Evolutionary conservation across 2,888 invertebrate species (phyloP), one percentile per base, ranked within the genome.

Genomic region (Drosophila niveifrons): DNA sequence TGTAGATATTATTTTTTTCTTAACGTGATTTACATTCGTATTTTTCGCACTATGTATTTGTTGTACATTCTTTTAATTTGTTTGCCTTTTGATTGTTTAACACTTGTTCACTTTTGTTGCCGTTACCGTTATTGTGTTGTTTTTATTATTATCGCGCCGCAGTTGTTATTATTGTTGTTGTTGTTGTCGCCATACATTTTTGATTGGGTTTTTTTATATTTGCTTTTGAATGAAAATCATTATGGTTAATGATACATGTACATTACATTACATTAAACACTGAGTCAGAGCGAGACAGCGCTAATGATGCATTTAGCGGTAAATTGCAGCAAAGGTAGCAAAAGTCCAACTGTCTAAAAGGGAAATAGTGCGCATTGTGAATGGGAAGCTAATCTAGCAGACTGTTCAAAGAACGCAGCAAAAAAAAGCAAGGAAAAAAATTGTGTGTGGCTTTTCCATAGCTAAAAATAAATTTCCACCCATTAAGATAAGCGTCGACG

Each of bases 41-140:
- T 72, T 86, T 70, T 74, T 76, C 69, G 80, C 72, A 75, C 75
- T 68, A 63, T 80, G 66, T 43, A 59, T 56, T 65, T 69, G 58
- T 69, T 65, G 39, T 63, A 64, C 34, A 72, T 66, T 77, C 68
- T 73, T 72, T 50, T 56, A 83, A 78, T 80, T 78, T 55, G 31
- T 66, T 74, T 82, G 58, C 55, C 48, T 69, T 66, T 67, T 66
- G 55, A 72, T 67, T 81, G 62, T 71, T 80, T 75, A 67, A 73
- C 80, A 74, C 82, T 82, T 82, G 69, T 73, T 75, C 82, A 82
- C 82, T 65, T 50, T 66, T 41, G 39, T 41, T 41, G 39, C n/a
- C 36, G 36, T 36, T 36, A 11, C 36, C 36, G 36, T 36, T 62
- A 62, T 64, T 69, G 64, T 71, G 70, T 55, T 76, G n/a, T n/a